These are phyloP conservation scores for Murina feae DNA, from an alignment of 2,113 vertebrate species.

Conservation along the genomic window DNA sequence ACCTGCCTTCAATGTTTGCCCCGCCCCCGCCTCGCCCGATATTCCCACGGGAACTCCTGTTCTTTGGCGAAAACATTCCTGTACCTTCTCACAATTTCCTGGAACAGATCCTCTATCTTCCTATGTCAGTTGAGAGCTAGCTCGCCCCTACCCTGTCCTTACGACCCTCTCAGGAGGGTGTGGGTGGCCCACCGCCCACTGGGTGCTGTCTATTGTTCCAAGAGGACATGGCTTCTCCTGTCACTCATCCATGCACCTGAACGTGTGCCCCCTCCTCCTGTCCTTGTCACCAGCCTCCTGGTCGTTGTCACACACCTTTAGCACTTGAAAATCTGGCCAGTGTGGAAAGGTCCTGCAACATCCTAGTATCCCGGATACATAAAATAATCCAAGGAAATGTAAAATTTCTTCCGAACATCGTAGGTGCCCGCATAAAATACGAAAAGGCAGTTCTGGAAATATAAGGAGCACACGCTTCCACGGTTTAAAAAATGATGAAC, in stretches of 20 bases:
- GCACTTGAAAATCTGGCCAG: background rate
- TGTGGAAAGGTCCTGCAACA: background rate
- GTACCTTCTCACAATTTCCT: background rate
- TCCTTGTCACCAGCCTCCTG: background rate
- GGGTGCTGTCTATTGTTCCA: background rate
- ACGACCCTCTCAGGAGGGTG: background rate
- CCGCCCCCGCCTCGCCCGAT: rapidly evolving
- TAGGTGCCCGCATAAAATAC: background rate
- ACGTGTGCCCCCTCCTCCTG: background rate
- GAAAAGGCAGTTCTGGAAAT: background rate
- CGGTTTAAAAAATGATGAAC: rapidly evolving
- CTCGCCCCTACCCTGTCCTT: background rate
- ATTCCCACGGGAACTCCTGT: background rate
- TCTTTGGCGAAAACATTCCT: background rate
- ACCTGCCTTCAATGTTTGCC: rapidly evolving
- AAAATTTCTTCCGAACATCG: background rate
- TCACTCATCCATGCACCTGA: rapidly evolving
- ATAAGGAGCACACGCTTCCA: background rate
- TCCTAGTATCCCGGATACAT: background rate
- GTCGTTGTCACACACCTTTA: background rate
- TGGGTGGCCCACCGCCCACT: too few species aligned
- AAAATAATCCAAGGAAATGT: background rate
- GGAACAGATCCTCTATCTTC: background rate
- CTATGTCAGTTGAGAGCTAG: too few species aligned
- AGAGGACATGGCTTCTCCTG: too few species aligned